A percentile compares a stretch with the other conserved stretches of the same genome.
Conservation (phyloP, 2,888 invertebrate genomes). For the Fissipunctia ypsillon region DNA sequence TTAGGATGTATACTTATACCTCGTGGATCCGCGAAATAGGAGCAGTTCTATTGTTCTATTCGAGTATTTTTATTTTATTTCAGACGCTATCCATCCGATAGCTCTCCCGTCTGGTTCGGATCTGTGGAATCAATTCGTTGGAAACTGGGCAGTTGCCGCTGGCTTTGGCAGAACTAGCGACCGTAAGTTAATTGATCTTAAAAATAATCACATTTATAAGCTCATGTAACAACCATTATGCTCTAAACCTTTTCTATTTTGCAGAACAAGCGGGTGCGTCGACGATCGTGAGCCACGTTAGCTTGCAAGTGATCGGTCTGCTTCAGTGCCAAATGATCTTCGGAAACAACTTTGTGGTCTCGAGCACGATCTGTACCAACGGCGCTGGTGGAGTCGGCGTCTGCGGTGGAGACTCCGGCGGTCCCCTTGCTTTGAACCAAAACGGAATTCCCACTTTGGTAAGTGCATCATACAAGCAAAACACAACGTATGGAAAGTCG, state of each 20-base stretch:
- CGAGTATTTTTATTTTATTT: constrained; percentile 36
- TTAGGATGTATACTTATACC: neutral
- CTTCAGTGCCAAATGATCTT: constrained; percentile 68
- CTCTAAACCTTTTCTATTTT: no score
- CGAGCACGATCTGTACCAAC: constrained; percentile 76
- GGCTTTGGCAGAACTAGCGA: constrained; percentile 80
- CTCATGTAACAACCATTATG: neutral
- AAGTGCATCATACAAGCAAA: neutral
- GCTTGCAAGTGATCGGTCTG: constrained; percentile 73
- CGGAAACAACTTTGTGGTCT: constrained; percentile 64
- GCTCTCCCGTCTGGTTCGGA: constrained; percentile 69
- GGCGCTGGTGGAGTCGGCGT: constrained; percentile 76
- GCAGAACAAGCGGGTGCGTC: constrained; percentile 71
- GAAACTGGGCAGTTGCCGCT: constrained; percentile 74
- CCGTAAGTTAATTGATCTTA: constrained; percentile 66
- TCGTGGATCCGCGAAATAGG: neutral
- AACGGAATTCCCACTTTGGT: constrained; percentile 59
- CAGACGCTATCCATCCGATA: constrained; percentile 74
- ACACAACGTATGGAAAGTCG: neutral
- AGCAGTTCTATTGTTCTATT: neutral
- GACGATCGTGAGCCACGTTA: constrained; percentile 72
- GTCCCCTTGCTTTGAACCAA: constrained; percentile 69
- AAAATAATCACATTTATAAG: neutral
- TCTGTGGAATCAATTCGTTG: constrained; percentile 71
- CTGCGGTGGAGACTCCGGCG: constrained; percentile 80